Percentiles rank a stretch among this genome's conserved stretches.
These are phyloP conservation scores for Ochotona curzoniae DNA, from an alignment of 2,113 vertebrate genomes.

Conservation along the genomic window DNA sequence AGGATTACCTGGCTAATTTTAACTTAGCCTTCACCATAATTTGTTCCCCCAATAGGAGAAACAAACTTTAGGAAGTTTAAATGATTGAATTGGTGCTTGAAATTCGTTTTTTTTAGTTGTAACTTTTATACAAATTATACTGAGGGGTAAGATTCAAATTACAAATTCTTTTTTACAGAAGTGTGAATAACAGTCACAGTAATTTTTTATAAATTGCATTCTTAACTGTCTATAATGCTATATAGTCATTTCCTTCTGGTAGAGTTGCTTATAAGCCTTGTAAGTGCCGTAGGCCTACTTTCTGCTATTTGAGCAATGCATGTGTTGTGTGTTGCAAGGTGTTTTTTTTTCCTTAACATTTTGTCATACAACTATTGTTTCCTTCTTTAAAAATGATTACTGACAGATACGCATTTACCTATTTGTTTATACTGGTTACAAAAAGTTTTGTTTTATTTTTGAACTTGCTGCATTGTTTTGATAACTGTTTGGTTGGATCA, in stretches of 20 bases:
- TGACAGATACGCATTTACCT: constrained; percentile 86
- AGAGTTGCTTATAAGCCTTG: constrained; percentile 71
- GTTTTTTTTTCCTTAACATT: constrained; percentile 71
- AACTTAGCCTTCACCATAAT: constrained; percentile 78
- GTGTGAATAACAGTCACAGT: constrained; percentile 77
- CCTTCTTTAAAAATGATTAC: constrained; percentile 84
- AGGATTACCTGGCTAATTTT: constrained; percentile 77
- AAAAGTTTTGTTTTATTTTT: constrained; percentile 85
- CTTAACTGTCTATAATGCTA: constrained; percentile 75
- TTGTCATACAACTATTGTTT: constrained; percentile 83
- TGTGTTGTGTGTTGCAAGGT: constrained; percentile 82
- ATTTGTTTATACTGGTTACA: constrained; percentile 89
- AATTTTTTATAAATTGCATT: constrained; percentile 80
- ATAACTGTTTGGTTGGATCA: constrained; percentile 83
- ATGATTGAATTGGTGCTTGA: constrained; percentile 89
- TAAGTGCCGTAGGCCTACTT: constrained; percentile 33
- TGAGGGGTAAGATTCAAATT: constrained; percentile 79
- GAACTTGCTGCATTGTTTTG: constrained; percentile 88
- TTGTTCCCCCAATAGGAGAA: constrained; percentile 77
- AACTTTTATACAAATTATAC: constrained; percentile 77
- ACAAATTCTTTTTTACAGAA: constrained; percentile 71
- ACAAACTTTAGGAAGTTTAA: constrained; percentile 83
- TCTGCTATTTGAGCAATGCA: constrained; percentile 83
- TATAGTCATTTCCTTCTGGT: constrained; percentile 67
- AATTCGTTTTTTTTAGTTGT: constrained; percentile 80